Evolutionary conservation across 2,113 vertebrate genomes (phyloP).

Genomic region (Climacteris rufus): DNA sequence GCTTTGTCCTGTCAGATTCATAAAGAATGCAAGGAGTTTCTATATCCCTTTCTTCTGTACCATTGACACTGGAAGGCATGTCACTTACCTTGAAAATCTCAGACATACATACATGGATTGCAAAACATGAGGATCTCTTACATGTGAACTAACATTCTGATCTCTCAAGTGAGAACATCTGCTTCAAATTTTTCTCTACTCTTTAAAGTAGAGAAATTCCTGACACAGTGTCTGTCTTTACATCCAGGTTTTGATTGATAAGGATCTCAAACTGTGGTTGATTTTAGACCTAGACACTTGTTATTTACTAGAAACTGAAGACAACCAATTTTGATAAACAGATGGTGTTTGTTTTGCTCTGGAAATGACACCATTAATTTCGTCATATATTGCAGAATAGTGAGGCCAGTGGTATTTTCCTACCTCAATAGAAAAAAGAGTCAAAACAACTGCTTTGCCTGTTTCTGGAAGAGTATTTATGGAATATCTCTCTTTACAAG

Average conservation of each 20-base stretch:
- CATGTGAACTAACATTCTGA: background rate
- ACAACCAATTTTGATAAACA: background rate
- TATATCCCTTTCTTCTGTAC: background rate
- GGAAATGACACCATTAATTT: background rate
- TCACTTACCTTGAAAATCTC: background rate
- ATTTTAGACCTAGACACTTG: background rate
- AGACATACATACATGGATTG: background rate
- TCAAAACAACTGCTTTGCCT: background rate
- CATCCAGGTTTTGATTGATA: background rate
- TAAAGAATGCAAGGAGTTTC: background rate
- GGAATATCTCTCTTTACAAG: background rate
- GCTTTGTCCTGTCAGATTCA: background rate
- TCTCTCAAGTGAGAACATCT: background rate
- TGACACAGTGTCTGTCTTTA: background rate
- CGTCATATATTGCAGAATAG: background rate
- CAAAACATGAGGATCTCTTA: background rate
- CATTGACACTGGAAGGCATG: rapidly evolving
- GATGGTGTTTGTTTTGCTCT: background rate
- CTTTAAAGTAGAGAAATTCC: background rate
- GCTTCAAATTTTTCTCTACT: background rate
- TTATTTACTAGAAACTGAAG: background rate
- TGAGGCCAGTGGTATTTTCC: background rate
- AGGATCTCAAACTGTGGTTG: background rate
- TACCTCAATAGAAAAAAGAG: background rate
- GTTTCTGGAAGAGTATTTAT: background rate